Conservation (phyloP, 2,797 vertebrate species). For the Enteromius paludinosus region DNA sequence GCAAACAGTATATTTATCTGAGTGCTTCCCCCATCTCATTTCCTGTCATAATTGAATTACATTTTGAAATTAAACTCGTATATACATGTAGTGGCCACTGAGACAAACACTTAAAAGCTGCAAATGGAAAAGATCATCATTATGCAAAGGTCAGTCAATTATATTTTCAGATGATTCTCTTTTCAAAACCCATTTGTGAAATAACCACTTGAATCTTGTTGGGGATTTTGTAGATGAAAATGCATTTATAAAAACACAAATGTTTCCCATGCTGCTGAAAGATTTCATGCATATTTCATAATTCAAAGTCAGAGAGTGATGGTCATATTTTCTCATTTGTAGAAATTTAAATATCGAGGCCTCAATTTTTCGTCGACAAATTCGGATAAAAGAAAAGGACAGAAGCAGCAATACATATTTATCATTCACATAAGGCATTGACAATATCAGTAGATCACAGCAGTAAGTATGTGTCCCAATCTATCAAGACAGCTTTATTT, state of each 20-base stretch:
- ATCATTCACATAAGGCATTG: neutral
- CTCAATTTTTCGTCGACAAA: neutral
- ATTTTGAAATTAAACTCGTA: slow-evolving; percentile 63
- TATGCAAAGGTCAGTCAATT: slow-evolving; percentile 65
- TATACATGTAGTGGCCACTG: slow-evolving; percentile 61
- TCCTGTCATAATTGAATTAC: slow-evolving; percentile 68
- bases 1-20: neutral
- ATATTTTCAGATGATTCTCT: slow-evolving; percentile 59
- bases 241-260: slow-evolving; percentile 43
- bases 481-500: neutral
- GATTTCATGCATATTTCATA: slow-evolving; percentile 44
- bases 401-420: neutral
- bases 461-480: neutral
- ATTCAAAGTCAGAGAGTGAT: slow-evolving; percentile 18
- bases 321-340: neutral
- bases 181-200: slow-evolving; percentile 63
- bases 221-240: slow-evolving; percentile 50
- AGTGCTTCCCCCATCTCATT: slow-evolving; percentile 48
- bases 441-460: neutral
- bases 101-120: slow-evolving; percentile 72
- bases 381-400: neutral
- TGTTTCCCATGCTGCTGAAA: slow-evolving; percentile 33
- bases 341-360: neutral
- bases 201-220: slow-evolving; percentile 54
- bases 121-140: slow-evolving; percentile 64